Percentiles rank a stretch among this genome's conserved stretches.
These are phyloP conservation scores for Arrhopalites spinosus DNA, from an alignment of 2,888 invertebrate species.

Conservation along the genomic window DNA sequence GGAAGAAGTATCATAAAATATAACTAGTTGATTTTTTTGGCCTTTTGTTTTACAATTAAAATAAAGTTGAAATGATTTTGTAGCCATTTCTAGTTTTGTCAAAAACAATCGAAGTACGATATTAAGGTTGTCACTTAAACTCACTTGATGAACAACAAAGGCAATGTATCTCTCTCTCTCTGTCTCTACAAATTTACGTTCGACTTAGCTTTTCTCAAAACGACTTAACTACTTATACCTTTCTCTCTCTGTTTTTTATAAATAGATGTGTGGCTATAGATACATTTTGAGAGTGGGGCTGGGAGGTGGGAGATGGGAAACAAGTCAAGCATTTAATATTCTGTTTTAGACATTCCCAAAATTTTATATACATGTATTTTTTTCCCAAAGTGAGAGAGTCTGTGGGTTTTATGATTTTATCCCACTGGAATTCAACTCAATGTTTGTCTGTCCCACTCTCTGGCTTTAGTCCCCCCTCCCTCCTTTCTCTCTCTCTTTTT, in stretches of 20 bases:
- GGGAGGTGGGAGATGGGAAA: no score
- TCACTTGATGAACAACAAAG: no score
- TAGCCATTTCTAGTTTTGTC: no score
- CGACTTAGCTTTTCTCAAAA: background rate
- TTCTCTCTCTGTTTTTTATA: background rate
- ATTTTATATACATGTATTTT: background rate
- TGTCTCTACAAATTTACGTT: no score
- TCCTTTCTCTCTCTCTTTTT: background rate
- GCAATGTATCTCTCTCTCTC: no score
- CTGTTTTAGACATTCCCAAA: background rate
- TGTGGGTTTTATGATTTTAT: conserved; percentile 11
- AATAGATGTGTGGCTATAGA: no score
- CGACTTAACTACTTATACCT: background rate
- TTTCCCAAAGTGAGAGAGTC: background rate
- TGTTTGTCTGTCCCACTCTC: background rate
- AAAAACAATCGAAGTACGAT: no score
- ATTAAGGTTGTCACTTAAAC: no score
- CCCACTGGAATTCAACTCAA: conserved; percentile 2
- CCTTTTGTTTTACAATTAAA: no score
- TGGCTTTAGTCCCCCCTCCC: background rate
- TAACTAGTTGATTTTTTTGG: no score
- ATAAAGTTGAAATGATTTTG: no score
- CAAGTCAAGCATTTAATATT: conserved; percentile 7
- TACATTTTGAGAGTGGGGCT: background rate
- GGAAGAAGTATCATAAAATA: no score